A percentile compares a stretch with the other conserved stretches of the same genome.
These are phyloP conservation scores for Apeira syringaria DNA, from an alignment of 2,888 invertebrate genomes.

Conservation along the genomic window DNA sequence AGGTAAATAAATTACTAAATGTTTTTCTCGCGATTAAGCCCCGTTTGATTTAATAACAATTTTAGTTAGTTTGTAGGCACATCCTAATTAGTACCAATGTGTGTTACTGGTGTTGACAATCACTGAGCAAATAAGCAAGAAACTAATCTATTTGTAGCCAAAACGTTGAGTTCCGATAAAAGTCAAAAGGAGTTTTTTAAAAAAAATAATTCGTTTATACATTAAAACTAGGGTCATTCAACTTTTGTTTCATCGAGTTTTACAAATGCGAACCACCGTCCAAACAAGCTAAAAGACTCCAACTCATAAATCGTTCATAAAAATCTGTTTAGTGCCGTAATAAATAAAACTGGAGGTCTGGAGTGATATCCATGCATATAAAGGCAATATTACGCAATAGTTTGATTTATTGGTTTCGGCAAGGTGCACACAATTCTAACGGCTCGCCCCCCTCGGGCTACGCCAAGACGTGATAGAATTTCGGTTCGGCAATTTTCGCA, in stretches of 20 bases:
- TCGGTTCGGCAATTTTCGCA: slow-evolving; percentile 69
- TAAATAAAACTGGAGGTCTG: slow-evolving; percentile 70
- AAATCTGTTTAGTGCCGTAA: slow-evolving; percentile 71
- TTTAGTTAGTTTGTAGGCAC: too few relatives aligned
- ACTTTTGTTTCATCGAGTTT: slow-evolving; percentile 32
- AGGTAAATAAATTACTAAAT: too few relatives aligned
- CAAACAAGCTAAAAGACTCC: slow-evolving; percentile 41
- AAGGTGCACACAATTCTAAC: slow-evolving; percentile 76
- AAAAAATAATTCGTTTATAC: too few relatives aligned
- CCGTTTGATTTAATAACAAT: too few relatives aligned
- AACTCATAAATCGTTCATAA: slow-evolving; percentile 62
- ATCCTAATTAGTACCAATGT: too few relatives aligned
- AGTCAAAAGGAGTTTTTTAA: slow-evolving; percentile 11
- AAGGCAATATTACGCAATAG: slow-evolving; percentile 76
- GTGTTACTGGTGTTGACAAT: too few relatives aligned
- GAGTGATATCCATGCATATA: slow-evolving; percentile 73
- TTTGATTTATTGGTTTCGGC: slow-evolving; percentile 79
- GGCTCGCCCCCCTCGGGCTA: slow-evolving; percentile 56
- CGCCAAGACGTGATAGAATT: slow-evolving; percentile 66
- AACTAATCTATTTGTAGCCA: too few relatives aligned
- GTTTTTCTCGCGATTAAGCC: too few relatives aligned
- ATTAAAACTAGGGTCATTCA: slow-evolving; percentile 31
- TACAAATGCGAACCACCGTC: slow-evolving; percentile 36
- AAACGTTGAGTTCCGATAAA: slow-evolving; percentile 9
- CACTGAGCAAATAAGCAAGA: too few relatives aligned